Base-by-base conservation (phyloP, 2,888 invertebrate species). In the Synanthedon vespiformis region DNA sequence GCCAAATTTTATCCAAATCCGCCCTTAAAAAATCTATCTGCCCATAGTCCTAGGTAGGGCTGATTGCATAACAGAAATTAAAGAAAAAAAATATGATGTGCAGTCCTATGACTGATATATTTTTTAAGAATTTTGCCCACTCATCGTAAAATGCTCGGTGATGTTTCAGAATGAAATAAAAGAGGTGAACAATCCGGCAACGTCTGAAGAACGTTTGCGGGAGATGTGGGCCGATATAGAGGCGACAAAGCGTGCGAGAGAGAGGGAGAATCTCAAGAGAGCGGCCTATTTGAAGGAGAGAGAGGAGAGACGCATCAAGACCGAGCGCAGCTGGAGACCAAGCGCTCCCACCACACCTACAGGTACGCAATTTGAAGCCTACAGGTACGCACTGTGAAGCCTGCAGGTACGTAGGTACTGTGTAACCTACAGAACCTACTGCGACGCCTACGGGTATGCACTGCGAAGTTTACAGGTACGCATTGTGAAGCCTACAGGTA, bases 181-280 rank as follows among this genome's bases (percentile, higher is more conserved):
- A 0, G 83, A 88, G 51, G 70, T 88, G 0, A 79, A 88, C 3
- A 82, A 82, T 51, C 80, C 80, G 0, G 68, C 84, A 0, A 82
- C 93, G 1, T 84, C 89, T 0, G 95, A 96, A 59, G 92, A 93
- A 2, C 89, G 93, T 53, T 71, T 97, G 0, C 89, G 91, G 48
- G 92, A 92, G 57, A 90, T 95, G 80, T 94, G 93, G 90, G 80
- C 89, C 11, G 89, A 90, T 57, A 92, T 96, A 10, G 94, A 95
- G 61, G 90, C 91, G 64, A 91, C 92, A 54, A 92, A 92, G 68
- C 90, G 92, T 4, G 90, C 91, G 56, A 89, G 91, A 53, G 92
- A 94, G 68, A 89, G 91, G 52, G 93, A 93, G 69, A 89, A 88
- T 27, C 87, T 90, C 11, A 80, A 89, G 4, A 90, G 91, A 56